Conservation (phyloP, 2,113 vertebrate genomes). For the Pontoporia blainvillei region DNA sequence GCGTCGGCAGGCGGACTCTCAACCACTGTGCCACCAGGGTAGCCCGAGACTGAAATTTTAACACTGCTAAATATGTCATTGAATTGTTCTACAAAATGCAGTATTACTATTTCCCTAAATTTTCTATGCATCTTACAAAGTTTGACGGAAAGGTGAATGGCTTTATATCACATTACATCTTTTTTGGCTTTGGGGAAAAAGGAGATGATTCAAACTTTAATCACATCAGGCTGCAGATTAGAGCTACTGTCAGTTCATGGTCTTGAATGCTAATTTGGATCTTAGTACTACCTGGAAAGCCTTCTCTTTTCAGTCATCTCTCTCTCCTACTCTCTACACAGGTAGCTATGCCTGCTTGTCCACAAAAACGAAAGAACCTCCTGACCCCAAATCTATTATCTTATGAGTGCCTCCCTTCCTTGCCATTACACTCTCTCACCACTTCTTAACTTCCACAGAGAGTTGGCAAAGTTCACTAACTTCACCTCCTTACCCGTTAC, state of each 20-base stretch:
- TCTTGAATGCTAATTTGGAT: not conserved
- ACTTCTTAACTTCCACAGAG: not conserved
- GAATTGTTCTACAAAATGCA: not conserved
- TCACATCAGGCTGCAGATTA: not conserved
- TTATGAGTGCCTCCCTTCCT: not conserved
- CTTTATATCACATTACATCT: not conserved
- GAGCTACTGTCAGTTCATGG: not conserved
- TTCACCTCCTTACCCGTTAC: not conserved
- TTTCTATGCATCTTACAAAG: not conserved
- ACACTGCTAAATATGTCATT: not conserved
- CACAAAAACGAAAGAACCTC: not conserved
- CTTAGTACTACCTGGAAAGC: not conserved
- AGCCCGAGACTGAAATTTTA: not conserved
- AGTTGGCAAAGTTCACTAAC: not conserved
- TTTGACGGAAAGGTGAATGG: slow-evolving; percentile 27
- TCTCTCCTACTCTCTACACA: not conserved
- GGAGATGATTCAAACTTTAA: not conserved
- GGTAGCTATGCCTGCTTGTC: not conserved
- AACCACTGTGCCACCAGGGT: no score
- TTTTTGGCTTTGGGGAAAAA: slow-evolving; percentile 3
- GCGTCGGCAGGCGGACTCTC: no score
- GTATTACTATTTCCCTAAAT: not conserved
- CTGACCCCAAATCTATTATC: not conserved
- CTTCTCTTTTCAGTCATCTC: not conserved
- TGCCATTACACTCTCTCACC: not conserved